Evolutionary conservation across 35 echinoderm and acorn worm species (phyloP), one percentile per base, ranked within the genome.

Genomic region (Stichopus chloronotus): DNA sequence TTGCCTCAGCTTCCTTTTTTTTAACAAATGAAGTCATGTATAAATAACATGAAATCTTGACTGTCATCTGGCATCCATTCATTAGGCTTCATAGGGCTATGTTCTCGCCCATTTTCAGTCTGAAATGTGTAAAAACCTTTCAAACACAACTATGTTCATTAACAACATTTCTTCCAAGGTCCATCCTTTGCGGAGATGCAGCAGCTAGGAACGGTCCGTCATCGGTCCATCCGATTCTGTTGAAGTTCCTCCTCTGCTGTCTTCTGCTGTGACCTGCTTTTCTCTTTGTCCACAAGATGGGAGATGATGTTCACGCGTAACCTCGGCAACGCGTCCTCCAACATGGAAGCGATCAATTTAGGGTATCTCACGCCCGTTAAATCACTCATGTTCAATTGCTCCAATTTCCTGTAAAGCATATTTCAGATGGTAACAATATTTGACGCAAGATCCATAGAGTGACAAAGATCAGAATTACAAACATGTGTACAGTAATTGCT

Each of bases 321-420:
- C 5, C 25, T 89, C 71, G 87, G 87, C 5, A 89, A 8, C 6
- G 60, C 23, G 13, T 89, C 87, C 19, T 89, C 87, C 21, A 89
- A 54, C 65, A 89, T 71, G 52, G 87, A 23, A 16, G 87, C 87
- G 8, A 89, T 25, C 2, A 89, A 24, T 54, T 89, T 89, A 13
- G 87, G 61, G 22, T 71, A 89, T 54, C 61, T 89, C 87, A 89
- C 87, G 4, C 19, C 52, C 4, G 87, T 59, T 52, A 89, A 23
- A 30, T 89, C 87, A 17, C 87, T 89, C 87, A 89, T 89, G 60
- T 89, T 89, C 11, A 89, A 63, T 30, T 25, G 20, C 30, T 89
- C 60, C 60, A 89, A 43, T 89, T 89, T 89, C 59, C 59, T 89
- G 16, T 30, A 83, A 57, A 16, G 52, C 13, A 57, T 57, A 52